These are phyloP conservation scores for Pampusana beccarii DNA, from an alignment of 2,113 vertebrate genomes.

Conservation along the genomic window DNA sequence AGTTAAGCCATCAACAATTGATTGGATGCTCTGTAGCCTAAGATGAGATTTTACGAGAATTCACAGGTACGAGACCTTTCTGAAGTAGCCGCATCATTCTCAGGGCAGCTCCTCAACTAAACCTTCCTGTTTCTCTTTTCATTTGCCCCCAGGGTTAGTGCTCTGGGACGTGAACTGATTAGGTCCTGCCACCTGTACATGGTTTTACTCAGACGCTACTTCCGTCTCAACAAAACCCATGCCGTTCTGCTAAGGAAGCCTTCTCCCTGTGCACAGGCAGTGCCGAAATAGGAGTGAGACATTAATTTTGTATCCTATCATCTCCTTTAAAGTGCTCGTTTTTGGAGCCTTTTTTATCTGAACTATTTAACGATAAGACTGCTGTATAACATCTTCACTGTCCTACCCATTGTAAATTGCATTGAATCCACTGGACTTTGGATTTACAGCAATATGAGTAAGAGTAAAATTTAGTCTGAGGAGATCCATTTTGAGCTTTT, in stretches of 20 bases:
- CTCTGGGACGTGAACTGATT: not conserved
- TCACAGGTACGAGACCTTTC: not conserved
- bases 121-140: not conserved
- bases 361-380: not conserved
- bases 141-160: not conserved
- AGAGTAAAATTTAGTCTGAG: not conserved
- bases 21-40: not conserved
- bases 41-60: not conserved
- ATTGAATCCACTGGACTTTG: not conserved
- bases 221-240: not conserved
- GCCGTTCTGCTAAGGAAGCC: not conserved
- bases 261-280: not conserved
- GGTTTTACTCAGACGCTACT: not conserved
- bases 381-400: not conserved
- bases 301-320: not conserved
- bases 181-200: not conserved
- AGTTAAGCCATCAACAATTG: not conserved
- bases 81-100: not conserved
- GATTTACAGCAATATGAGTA: not conserved
- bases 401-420: not conserved
- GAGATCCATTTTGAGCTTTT: not conserved
- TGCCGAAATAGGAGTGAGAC: not conserved
- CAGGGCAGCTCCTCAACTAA: not conserved
- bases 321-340: not conserved
- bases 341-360: not conserved